Evolutionary conservation across 2,797 vertebrate genomes (phyloP), one percentile per base, ranked within the genome.

Genomic region (Etheostoma nigrum): DNA sequence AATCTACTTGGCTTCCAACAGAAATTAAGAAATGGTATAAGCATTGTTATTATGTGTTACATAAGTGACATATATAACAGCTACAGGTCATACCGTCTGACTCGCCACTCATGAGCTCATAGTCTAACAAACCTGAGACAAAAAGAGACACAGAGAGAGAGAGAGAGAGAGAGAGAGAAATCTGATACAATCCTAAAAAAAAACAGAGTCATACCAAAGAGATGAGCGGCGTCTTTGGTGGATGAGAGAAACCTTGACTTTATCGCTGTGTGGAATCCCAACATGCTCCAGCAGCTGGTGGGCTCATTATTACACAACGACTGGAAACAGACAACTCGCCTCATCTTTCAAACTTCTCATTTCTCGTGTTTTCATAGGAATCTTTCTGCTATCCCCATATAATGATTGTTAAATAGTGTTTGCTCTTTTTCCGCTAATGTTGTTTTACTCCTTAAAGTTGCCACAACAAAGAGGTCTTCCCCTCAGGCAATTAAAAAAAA

Each of bases 241-340:
- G 88, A 86, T 72, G 84, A 83, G 82, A 84, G 77, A 87, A 89
- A 80, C 83, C 86, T 90, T 86, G 87, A 93, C 85, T 90, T 87
- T 80, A 89, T 86, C 52, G 52, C 76, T 25, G 83, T 59, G 88
- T 73, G 91, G 89, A 93, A 88, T 92, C 90, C 91, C 87, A 78
- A 67, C 86, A 83, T 62, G 76, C 87, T 78, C 14, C 27, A 89
- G 84, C 93, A 93, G 92, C 90, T 91, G 90, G 67, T 76, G 27
- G 54, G 69, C 89, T 92, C 88, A 8, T 94, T 89, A 94, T 88
- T 67, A 10, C 72, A 11, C 54, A 8, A 14, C 16, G 54, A 67
- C 88, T 88, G 91, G 90, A 91, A 89, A 87, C 67, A n/a, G 57
- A 86, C 75, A 76, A 36, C 70, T 80, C 51, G 71, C 51, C 83